Evolutionary conservation across 2,888 invertebrate species (phyloP).

Genomic region (Eristalinus aeneus): DNA sequence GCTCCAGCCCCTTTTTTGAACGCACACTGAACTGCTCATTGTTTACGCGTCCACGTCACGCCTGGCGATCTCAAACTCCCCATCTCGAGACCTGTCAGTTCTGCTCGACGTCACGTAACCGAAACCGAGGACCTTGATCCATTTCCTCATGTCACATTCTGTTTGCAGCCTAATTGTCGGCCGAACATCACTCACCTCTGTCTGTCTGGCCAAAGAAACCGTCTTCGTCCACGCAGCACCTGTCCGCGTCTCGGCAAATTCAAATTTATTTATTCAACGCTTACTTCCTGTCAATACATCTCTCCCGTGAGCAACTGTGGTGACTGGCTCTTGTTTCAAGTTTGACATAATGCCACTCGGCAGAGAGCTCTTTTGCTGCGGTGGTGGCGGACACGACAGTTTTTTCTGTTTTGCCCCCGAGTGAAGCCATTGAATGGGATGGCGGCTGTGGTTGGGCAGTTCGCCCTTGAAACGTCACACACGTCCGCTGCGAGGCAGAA

Average conservation of each 20-base stretch:
- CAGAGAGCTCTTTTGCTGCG: too few relatives aligned
- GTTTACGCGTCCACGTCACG: background rate
- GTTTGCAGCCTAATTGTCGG: background rate
- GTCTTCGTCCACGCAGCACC: background rate
- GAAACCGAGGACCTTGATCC: background rate
- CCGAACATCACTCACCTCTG: background rate
- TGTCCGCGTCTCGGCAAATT: background rate
- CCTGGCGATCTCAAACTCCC: too few relatives aligned
- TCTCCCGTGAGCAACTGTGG: background rate
- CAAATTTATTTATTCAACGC: background rate
- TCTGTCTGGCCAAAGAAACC: background rate
- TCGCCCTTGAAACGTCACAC: background rate
- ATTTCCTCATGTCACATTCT: background rate
- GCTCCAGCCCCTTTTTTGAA: too few relatives aligned
- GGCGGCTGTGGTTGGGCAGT: background rate
- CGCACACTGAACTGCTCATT: too few relatives aligned
- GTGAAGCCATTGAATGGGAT: background rate
- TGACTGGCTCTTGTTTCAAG: background rate
- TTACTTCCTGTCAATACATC: conserved; percentile 6
- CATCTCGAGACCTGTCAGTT: background rate
- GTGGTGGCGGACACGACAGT: background rate
- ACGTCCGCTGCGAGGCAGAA: background rate
- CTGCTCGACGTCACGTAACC: background rate
- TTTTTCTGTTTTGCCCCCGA: background rate
- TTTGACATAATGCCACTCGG: background rate